Evolutionary conservation across 64 coral and sea anemone species (phyloP).

Genomic region (Anthopleura sola): DNA sequence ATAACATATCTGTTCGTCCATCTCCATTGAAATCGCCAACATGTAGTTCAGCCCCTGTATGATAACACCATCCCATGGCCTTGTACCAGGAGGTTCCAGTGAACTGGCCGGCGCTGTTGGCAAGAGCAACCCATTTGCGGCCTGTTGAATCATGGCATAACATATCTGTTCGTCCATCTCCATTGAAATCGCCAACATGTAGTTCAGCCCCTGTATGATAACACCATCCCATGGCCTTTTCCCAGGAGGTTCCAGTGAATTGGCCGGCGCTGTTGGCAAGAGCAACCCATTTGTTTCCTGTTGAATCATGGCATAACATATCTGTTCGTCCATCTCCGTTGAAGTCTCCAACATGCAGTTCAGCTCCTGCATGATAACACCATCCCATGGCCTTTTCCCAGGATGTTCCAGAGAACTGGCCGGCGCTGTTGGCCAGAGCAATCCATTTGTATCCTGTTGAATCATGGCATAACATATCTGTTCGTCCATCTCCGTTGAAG

Average conservation of each 20-base stretch:
- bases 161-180: background rate
- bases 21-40: constrained; percentile 9
- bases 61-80: background rate
- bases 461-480: background rate
- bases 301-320: background rate
- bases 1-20: background rate
- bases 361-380: background rate
- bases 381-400: background rate
- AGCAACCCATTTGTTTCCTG: no score
- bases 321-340: background rate
- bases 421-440: background rate
- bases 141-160: background rate
- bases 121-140: background rate
- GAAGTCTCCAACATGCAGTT: background rate
- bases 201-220: no score
- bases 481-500: background rate
- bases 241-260: no score
- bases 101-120: background rate
- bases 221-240: no score
- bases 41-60: background rate
- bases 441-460: background rate
- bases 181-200: no score
- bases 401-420: background rate
- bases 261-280: no score
- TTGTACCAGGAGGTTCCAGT: background rate